These are phyloP conservation scores for Tridacna gigas DNA, from an alignment of 2,888 invertebrate species.

Conservation along the genomic window DNA sequence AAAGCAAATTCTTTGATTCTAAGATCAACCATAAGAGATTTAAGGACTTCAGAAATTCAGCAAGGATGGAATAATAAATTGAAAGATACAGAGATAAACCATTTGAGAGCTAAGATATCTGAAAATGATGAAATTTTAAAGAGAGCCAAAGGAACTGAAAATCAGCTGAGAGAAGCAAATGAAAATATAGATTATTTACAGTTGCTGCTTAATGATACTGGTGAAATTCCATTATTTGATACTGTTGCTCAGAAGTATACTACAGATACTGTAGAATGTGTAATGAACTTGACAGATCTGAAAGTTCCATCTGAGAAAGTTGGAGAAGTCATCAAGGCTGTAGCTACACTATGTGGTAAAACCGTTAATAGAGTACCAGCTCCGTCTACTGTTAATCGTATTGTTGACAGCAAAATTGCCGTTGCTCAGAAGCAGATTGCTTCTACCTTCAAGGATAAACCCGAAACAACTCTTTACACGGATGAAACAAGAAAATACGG, in stretches of 20 bases:
- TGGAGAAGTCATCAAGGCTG: constrained; percentile 46
- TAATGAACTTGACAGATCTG: constrained; percentile 47
- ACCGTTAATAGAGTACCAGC: constrained; percentile 37
- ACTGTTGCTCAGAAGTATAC: not conserved
- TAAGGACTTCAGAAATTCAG: not conserved
- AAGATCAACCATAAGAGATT: not conserved
- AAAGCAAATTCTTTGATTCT: constrained; percentile 13
- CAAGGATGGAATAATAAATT: not conserved
- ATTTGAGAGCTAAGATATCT: not conserved
- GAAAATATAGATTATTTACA: constrained; percentile 18
- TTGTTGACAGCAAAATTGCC: constrained; percentile 45
- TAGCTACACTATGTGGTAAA: constrained; percentile 40
- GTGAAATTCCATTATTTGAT: constrained; percentile 35
- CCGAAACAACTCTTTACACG: constrained; percentile 56
- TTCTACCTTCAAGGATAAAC: constrained; percentile 13
- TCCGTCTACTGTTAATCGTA: constrained; percentile 46
- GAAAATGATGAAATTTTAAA: constrained; percentile 23
- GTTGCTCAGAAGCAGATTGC: constrained; percentile 46
- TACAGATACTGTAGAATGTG: constrained; percentile 38
- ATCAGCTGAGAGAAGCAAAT: constrained; percentile 33
- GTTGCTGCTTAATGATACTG: constrained; percentile 6
- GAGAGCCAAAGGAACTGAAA: constrained; percentile 15
- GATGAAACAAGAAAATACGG: constrained; percentile 65
- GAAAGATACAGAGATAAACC: not conserved
- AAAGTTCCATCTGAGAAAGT: constrained; percentile 53